A percentile compares a stretch with the other conserved stretches of the same genome.
phyloP scores from a whole-genome alignment of 2,797 vertebrate species.

The Xyrichtys novacula region DNA sequence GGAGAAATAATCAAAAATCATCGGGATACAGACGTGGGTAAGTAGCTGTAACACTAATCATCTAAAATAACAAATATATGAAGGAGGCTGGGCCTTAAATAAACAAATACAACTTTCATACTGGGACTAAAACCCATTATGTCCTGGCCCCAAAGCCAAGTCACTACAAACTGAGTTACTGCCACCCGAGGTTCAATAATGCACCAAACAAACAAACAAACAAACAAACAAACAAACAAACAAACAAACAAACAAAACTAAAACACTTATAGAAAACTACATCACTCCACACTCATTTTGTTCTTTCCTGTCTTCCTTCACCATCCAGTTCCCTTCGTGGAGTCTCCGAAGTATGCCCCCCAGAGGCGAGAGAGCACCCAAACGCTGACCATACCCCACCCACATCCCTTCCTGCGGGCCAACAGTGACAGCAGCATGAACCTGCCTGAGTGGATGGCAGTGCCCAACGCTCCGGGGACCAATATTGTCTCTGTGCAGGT shows the following conservation, averaged over 20 bases:
- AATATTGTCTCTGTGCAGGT: slow-evolving; percentile 89
- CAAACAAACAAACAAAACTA: no score
- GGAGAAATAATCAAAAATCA: slow-evolving; percentile 95
- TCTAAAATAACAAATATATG: not conserved
- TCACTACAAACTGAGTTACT: no score
- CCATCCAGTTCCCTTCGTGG: slow-evolving; percentile 90
- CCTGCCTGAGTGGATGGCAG: slow-evolving; percentile 92
- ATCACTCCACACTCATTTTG: not conserved
- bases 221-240: no score
- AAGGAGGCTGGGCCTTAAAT: not conserved
- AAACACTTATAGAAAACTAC: no score
- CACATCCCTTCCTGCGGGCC: slow-evolving; percentile 90
- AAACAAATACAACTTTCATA: no score
- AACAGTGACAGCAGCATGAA: slow-evolving; percentile 96
- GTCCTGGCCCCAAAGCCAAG: no score
- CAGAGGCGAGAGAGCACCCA: slow-evolving; percentile 88
- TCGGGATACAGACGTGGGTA: slow-evolving; percentile 90
- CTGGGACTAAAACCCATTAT: no score
- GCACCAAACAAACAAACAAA: no score
- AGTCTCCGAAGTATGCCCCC: slow-evolving; percentile 92
- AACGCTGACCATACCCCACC: slow-evolving; percentile 86
- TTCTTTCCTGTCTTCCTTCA: not conserved
- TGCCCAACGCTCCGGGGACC: slow-evolving; percentile 82
- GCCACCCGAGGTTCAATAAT: no score
- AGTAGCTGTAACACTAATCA: slow-evolving; percentile 57